These are phyloP conservation scores for Eupristina koningsbergeri DNA, from an alignment of 1,140 invertebrate genomes.

Conservation along the genomic window DNA sequence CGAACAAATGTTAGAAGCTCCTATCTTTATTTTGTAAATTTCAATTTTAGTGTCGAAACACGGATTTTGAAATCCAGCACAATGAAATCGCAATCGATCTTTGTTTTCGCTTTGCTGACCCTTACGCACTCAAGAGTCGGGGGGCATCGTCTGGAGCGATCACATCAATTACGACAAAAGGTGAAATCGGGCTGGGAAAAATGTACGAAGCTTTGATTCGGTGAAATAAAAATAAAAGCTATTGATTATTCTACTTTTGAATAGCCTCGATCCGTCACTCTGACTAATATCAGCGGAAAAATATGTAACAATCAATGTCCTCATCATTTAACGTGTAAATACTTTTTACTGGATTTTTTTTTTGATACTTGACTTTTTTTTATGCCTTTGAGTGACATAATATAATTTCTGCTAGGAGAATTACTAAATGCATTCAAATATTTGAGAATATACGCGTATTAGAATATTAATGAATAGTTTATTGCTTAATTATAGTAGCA, in stretches of 20 bases:
- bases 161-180: no score
- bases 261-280: background rate
- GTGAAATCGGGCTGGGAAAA: background rate
- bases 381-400: no score
- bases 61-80: background rate
- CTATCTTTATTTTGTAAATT: background rate
- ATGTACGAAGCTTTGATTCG: no score
- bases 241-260: background rate
- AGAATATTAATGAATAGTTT: conserved; percentile 4
- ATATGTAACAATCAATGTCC: background rate
- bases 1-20: background rate
- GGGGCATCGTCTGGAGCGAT: background rate
- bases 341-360: no score
- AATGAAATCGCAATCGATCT: background rate
- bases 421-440: background rate
- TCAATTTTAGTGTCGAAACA: background rate
- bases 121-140: no score
- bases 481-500: no score
- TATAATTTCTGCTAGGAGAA: background rate
- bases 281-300: background rate
- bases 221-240: background rate
- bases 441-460: background rate
- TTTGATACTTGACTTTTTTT: no score
- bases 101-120: background rate
- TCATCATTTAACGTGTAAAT: background rate